phyloP scores from a whole-genome alignment of 2,797 vertebrate genomes.

The Sardinella longiceps region DNA sequence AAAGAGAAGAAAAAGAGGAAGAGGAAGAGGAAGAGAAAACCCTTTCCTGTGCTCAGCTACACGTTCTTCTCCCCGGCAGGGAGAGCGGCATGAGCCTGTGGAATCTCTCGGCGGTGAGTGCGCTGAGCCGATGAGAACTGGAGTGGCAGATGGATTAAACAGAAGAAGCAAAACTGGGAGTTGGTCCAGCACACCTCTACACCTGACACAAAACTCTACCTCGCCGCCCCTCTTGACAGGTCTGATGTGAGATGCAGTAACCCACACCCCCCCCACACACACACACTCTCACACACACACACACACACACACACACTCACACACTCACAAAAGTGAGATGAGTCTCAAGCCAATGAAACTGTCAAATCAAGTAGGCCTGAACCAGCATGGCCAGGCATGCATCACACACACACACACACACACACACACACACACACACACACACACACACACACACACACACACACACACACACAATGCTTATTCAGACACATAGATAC shows the following conservation, averaged over 20 bases:
- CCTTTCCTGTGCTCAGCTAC: conserved; percentile 58
- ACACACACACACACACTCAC: too few relatives aligned
- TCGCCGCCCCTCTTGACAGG: not conserved
- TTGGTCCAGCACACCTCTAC: not conserved
- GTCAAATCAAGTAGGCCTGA: not conserved
- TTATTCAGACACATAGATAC: too few relatives aligned
- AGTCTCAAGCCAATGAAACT: not conserved
- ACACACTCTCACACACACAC: too few relatives aligned
- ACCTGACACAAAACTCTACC: not conserved
- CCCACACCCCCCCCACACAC: not conserved
- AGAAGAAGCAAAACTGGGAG: not conserved
- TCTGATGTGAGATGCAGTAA: not conserved
- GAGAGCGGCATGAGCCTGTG: conserved; percentile 59
- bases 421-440: not conserved
- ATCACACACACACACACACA: conserved; percentile 18
- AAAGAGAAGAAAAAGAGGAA: not conserved
- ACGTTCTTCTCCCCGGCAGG: conserved; percentile 52
- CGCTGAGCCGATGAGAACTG: conserved; percentile 28
- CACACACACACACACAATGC: too few relatives aligned
- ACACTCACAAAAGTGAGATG: not conserved
- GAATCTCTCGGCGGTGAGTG: not conserved
- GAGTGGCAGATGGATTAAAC: conserved; percentile 8
- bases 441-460: not conserved
- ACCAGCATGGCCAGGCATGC: not conserved
- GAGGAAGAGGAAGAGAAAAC: conserved; percentile 47